phyloP scores from a whole-genome alignment of 2,797 vertebrate genomes.

The Microcaecilia unicolor region DNA sequence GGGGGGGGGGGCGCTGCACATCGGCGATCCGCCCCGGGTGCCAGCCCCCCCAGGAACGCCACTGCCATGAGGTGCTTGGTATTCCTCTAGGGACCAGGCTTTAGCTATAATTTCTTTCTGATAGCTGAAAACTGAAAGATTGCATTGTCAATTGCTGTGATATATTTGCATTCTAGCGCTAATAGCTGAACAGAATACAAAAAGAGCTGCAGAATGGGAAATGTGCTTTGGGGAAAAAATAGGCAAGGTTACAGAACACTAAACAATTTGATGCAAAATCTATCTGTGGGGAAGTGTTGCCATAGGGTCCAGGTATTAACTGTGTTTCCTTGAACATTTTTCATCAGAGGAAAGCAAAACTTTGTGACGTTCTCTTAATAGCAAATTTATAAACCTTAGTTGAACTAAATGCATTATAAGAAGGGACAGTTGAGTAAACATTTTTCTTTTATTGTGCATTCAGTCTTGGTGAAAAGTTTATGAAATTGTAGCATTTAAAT shows the following conservation, averaged over 20 bases:
- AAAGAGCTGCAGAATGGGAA: neutral
- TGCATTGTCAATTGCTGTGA: neutral
- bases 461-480: too few species aligned
- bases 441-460: too few species aligned
- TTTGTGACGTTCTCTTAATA: neutral
- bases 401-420: neutral
- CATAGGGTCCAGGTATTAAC: constrained; percentile 12
- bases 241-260: constrained; percentile 6
- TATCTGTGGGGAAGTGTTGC: constrained; percentile 10
- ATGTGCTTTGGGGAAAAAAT: neutral
- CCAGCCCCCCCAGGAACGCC: too few species aligned
- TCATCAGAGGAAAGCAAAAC: constrained; percentile 5
- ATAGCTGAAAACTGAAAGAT: neutral
- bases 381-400: constrained; percentile 18
- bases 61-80: too few species aligned
- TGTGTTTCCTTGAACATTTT: constrained; percentile 9
- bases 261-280: constrained; percentile 6
- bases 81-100: too few species aligned
- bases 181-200: constrained; percentile 6
- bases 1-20: too few species aligned
- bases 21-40: too few species aligned
- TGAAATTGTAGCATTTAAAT: too few species aligned
- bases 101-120: constrained; percentile 7
- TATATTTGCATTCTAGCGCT: neutral
- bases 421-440: neutral